Conservation (phyloP, 2,797 vertebrate species). For the Hemitrygon akajei region DNA sequence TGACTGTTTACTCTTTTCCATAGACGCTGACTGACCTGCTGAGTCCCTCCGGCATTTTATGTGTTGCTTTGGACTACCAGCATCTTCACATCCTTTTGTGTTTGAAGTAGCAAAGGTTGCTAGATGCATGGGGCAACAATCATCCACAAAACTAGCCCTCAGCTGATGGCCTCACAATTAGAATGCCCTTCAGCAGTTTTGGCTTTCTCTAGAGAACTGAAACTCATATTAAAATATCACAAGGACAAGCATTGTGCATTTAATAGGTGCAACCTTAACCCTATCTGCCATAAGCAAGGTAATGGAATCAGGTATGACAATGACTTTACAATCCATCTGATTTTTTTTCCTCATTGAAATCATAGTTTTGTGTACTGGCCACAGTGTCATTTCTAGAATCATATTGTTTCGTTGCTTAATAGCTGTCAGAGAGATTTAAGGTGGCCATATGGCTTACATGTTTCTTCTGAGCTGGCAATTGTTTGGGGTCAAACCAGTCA, state of each 20-base stretch:
- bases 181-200: neutral
- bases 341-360: neutral
- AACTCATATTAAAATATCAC: neutral
- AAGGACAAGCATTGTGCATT: neutral
- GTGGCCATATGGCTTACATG: neutral
- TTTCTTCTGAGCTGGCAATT: neutral
- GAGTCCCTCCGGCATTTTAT: too few species aligned
- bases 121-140: neutral
- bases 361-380: neutral
- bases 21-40: too few species aligned
- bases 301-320: neutral
- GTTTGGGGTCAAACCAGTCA: neutral
- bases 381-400: too few species aligned
- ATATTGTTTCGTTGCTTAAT: neutral
- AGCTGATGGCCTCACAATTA: neutral
- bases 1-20: too few species aligned
- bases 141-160: neutral
- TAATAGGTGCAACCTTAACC: neutral
- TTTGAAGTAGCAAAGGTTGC: neutral
- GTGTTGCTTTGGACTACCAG: too few species aligned
- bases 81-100: too few species aligned
- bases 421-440: neutral
- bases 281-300: neutral
- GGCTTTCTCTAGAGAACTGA: neutral
- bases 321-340: neutral